Conservation (phyloP, 1,140 invertebrate genomes). For the Harpegnathos saltator region DNA sequence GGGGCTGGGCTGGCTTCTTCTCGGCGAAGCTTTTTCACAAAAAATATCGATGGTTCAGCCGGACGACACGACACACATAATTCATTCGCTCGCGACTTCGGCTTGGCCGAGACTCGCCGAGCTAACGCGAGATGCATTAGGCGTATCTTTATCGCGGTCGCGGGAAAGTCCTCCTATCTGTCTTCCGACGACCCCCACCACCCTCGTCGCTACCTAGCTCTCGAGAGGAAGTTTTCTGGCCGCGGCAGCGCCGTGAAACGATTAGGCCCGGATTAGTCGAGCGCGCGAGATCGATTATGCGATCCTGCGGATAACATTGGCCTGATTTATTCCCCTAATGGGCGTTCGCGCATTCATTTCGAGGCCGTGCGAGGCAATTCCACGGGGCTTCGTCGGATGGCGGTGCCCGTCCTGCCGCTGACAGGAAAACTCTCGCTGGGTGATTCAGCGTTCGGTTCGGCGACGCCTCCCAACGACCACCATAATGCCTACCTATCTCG, state of each 20-base stretch:
- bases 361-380: constrained; percentile 83
- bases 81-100: not conserved
- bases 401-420: constrained; percentile 81
- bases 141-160: not conserved
- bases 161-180: not conserved
- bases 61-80: too few relatives aligned
- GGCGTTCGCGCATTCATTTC: constrained; percentile 86
- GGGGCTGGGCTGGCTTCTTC: too few relatives aligned
- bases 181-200: constrained; percentile 36
- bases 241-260: constrained; percentile 65
- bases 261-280: constrained; percentile 76
- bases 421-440: constrained; percentile 86
- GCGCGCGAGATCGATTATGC: constrained; percentile 83
- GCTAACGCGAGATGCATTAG: constrained; percentile 24
- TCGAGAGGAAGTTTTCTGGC: constrained; percentile 58
- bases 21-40: too few relatives aligned
- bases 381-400: constrained; percentile 81
- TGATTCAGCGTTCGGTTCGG: constrained; percentile 86
- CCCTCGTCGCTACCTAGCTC: not conserved
- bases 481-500: constrained; percentile 83
- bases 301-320: constrained; percentile 85
- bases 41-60: too few relatives aligned
- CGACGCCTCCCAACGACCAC: constrained; percentile 84
- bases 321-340: constrained; percentile 86
- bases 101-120: not conserved